These are phyloP conservation scores for Gastrophryne carolinensis DNA, from an alignment of 2,797 vertebrate genomes.

Conservation along the genomic window DNA sequence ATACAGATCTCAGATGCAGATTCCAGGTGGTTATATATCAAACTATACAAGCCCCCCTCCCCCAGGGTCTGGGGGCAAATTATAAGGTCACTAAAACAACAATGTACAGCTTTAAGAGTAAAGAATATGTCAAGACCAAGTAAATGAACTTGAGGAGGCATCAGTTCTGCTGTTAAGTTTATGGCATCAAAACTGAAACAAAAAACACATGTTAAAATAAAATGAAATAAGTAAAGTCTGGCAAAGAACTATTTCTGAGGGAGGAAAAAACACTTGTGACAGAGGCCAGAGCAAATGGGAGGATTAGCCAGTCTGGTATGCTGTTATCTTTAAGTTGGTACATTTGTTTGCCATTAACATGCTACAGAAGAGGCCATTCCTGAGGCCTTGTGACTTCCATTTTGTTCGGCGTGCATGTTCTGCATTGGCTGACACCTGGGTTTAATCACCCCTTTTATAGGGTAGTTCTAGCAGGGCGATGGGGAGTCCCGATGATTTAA, in stretches of 20 bases:
- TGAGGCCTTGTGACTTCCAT: background rate
- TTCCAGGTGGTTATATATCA: too few relatives aligned
- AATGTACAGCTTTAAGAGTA: too few relatives aligned
- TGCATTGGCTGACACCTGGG: slow-evolving; percentile 16
- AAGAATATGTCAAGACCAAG: too few relatives aligned
- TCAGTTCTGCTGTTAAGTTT: background rate
- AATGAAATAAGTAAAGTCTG: background rate
- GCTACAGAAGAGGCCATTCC: background rate
- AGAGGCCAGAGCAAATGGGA: background rate
- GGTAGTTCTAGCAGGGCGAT: slow-evolving; percentile 14
- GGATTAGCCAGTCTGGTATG: background rate
- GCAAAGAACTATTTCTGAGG: background rate
- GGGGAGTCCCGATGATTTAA: slow-evolving; percentile 31
- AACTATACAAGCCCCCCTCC: too few relatives aligned
- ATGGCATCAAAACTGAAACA: background rate
- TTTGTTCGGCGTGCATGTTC: background rate
- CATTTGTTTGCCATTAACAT: slow-evolving; percentile 34
- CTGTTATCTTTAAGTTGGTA: background rate
- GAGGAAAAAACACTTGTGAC: background rate
- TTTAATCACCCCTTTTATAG: slow-evolving; percentile 33
- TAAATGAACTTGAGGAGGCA: background rate
- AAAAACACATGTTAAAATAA: background rate
- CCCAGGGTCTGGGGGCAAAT: too few relatives aligned
- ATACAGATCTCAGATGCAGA: too few relatives aligned
- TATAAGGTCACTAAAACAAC: too few relatives aligned